Base-by-base conservation (phyloP, 2,888 invertebrate species). In the Barypeithes pellucidus region DNA sequence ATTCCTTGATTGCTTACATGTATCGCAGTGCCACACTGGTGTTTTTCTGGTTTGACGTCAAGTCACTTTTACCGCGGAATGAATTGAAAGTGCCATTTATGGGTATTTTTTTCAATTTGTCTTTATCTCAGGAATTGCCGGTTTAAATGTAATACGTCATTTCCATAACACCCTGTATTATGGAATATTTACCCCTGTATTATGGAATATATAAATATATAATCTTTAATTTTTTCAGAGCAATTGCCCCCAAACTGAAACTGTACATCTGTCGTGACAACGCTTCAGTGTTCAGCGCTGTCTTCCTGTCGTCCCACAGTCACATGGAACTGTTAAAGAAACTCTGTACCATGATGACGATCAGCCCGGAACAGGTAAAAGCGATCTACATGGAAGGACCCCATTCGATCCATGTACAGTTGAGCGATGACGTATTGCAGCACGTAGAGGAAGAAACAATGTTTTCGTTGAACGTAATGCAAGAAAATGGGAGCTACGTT, bases 371-470 rank as follows among this genome's bases (percentile, higher is more conserved):
- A 5, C 82, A 83, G 81, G 77, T 85, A 81, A 76, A 84, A 52
- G 91, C 91, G 36, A 89, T 96, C 8, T 91, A 93, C 77, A 89
- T 95, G 60, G 92, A 91, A 79, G 97, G 96, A 0, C 96, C 97
- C 0, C 92, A 93, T 79, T 94, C 94, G 14, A 94, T 97, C 7
- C 93, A 94, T 79, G 92, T 97, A 0, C 89, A 93, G 41, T 89
- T 97, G 22, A 95, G 93, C 39, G 95, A 96, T 84, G 96, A 96
- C 80, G 90, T 96, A 62, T 91, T 97, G 14, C 90, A 91, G 33
- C 94, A 96, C 84, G 89, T 96, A 79, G 93, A 93, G 76, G 94
- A 96, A 84, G 92, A 93, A 81, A 90, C 92, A 76, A 90, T 92
- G 86, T 94, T 91, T 84, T 86, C 89, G 70, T 86, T 93, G 72